Conservation (phyloP, 2,888 invertebrate genomes). For the Stenodera caucasica region DNA sequence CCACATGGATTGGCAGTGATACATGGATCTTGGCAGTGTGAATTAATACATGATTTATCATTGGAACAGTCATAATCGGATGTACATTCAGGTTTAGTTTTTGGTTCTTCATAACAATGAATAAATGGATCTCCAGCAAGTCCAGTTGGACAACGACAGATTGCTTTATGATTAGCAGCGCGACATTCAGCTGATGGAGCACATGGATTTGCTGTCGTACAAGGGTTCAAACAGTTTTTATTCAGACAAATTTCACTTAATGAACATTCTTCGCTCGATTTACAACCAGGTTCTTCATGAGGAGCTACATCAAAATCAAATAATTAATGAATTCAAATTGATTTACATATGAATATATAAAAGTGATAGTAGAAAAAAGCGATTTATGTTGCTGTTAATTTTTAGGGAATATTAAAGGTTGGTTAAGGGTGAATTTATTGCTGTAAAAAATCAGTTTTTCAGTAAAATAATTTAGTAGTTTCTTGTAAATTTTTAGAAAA, state of each 20-base stretch:
- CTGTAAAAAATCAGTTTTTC: conserved; percentile 14
- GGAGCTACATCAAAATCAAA: conserved; percentile 43
- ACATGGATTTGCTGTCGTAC: conserved; percentile 70
- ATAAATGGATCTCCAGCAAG: conserved; percentile 79
- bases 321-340: conserved; percentile 24
- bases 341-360: conserved; percentile 16
- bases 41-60: conserved; percentile 77
- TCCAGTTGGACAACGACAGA: conserved; percentile 75
- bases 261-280: conserved; percentile 71
- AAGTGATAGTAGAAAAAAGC: conserved; percentile 12
- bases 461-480: no score
- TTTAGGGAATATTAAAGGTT: conserved; percentile 12
- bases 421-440: conserved; percentile 12
- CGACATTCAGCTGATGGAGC: conserved; percentile 78
- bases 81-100: conserved; percentile 68
- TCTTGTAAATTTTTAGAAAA: no score
- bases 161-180: conserved; percentile 73
- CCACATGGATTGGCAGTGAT: conserved; percentile 77
- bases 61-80: conserved; percentile 75
- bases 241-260: conserved; percentile 72
- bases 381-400: conserved; percentile 40
- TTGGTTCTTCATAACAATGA: conserved; percentile 66
- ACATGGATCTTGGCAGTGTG: conserved; percentile 82
- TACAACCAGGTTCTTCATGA: conserved; percentile 65
- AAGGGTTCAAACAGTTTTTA: conserved; percentile 76